Base-by-base conservation (phyloP, 2,888 invertebrate genomes). In the Phyto melanocephala region DNA sequence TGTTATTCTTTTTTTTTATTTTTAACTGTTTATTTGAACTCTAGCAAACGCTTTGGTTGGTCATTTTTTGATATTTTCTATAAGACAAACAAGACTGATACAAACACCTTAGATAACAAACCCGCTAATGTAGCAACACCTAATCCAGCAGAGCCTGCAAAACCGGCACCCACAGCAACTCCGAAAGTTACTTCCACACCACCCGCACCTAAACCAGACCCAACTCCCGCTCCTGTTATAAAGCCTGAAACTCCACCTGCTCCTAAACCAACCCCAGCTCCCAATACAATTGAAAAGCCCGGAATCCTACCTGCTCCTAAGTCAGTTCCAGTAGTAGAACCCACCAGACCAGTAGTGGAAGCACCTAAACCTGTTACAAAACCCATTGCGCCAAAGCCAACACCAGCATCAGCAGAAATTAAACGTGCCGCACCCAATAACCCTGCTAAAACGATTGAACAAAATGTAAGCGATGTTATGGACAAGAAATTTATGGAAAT, bases 31-130 rank as follows among this genome's bases (percentile, higher is more conserved):
- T 79, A 84, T 82, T 83, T 62, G 68, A 68, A 81, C 83, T 85
- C 79, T 88, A 92, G 91, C 86, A 91, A 91, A 89, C 90, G 87
- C 86, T 89, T 91, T 85, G 89, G 89, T 85, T 91, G 91, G 91
- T 87, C 87, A 84, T 89, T 87, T 84, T 88, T 89, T 86, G 87
- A 87, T 87, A 88, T 90, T 86, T 90, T 91, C 85, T 88, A 88
- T 85, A 85, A 87, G 74, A 89, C 52, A 35, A 71, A 88, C 80
- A 88, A 89, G 84, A 87, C 87, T 78, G 86, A 85, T 42, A 71
- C 68, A 37, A 88, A 86, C 33, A 88, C 89, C 56, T 85, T 90
- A 85, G 89, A 87, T 11, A 84, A 84, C 45, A 86, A 86, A 63
- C 76, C 84, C 40, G 75, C 81, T 17, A 68, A 60, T 40, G 56